Evolutionary conservation across 2,113 vertebrate species (phyloP).

Genomic region (Anarrhichthys ocellatus): DNA sequence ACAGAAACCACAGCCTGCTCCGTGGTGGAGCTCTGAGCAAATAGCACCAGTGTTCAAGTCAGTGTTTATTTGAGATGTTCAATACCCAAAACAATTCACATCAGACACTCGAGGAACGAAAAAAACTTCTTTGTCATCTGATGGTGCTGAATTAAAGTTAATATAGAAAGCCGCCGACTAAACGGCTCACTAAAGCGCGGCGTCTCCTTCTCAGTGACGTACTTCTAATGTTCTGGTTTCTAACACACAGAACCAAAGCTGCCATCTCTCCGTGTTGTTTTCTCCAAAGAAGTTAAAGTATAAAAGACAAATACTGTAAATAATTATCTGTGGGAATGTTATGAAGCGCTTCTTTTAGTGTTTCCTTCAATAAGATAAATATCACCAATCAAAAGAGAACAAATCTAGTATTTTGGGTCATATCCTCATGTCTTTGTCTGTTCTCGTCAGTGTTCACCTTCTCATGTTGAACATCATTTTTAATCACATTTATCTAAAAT

Average conservation of each 20-base stretch:
- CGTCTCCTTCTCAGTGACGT: neutral
- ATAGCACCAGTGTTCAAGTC: neutral
- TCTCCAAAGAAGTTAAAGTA: too few relatives aligned
- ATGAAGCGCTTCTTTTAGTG: too few relatives aligned
- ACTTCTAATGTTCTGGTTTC: neutral
- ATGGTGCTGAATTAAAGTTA: neutral
- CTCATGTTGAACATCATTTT: too few relatives aligned
- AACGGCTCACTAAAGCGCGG: neutral
- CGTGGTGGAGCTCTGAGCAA: neutral
- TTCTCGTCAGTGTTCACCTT: too few relatives aligned
- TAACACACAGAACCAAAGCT: neutral
- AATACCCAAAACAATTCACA: neutral
- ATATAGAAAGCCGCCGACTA: neutral
- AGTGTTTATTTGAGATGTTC: neutral
- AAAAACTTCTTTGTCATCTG: too few relatives aligned
- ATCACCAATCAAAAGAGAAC: too few relatives aligned
- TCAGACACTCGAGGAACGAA: neutral
- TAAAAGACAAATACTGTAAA: neutral
- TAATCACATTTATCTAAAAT: too few relatives aligned
- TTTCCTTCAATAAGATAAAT: too few relatives aligned
- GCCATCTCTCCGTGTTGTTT: neutral
- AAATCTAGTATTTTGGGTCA: too few relatives aligned
- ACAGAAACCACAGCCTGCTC: neutral
- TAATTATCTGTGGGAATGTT: neutral
- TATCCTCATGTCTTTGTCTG: neutral